Percentiles rank a stretch among this genome's conserved stretches.
These are phyloP conservation scores for Hesperophylax magnus DNA, from an alignment of 1,140 invertebrate species.

Conservation along the genomic window DNA sequence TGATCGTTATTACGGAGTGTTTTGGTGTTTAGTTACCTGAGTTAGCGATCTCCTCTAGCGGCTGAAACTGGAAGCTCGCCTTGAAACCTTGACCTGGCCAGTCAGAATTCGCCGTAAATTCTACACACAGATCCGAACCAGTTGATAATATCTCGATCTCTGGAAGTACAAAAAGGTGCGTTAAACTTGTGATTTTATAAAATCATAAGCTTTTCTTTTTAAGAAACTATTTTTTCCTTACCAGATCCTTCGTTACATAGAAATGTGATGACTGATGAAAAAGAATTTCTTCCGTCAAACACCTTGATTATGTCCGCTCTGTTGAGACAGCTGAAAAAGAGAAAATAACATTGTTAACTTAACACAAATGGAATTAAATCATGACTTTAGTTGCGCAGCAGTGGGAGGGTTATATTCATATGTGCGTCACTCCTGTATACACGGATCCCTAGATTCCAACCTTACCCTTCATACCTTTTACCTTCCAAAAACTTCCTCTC, in stretches of 20 bases:
- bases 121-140: slow-evolving; percentile 83
- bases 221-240: slow-evolving; percentile 53
- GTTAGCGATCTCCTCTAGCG: slow-evolving; percentile 72
- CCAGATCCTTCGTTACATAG: slow-evolving; percentile 82
- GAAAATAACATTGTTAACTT: background rate
- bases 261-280: slow-evolving; percentile 81
- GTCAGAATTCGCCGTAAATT: slow-evolving; percentile 87
- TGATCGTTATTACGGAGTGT: too few relatives aligned
- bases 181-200: too few relatives aligned
- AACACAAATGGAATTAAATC: too few relatives aligned
- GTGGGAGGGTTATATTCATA: too few relatives aligned
- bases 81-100: slow-evolving; percentile 89
- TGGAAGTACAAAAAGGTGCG: slow-evolving; percentile 59
- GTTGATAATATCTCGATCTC: slow-evolving; percentile 86
- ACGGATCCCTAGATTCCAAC: too few relatives aligned
- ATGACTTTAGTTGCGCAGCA: too few relatives aligned
- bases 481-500: too few relatives aligned
- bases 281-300: slow-evolving; percentile 79
- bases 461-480: too few relatives aligned
- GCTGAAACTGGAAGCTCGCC: slow-evolving; percentile 84
- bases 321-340: slow-evolving; percentile 79
- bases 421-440: too few relatives aligned
- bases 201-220: too few relatives aligned
- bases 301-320: slow-evolving; percentile 86
- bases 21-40: slow-evolving; percentile 59